These are phyloP conservation scores for Choristoneura rosaceana DNA, from an alignment of 2,888 invertebrate genomes.

Conservation along the genomic window DNA sequence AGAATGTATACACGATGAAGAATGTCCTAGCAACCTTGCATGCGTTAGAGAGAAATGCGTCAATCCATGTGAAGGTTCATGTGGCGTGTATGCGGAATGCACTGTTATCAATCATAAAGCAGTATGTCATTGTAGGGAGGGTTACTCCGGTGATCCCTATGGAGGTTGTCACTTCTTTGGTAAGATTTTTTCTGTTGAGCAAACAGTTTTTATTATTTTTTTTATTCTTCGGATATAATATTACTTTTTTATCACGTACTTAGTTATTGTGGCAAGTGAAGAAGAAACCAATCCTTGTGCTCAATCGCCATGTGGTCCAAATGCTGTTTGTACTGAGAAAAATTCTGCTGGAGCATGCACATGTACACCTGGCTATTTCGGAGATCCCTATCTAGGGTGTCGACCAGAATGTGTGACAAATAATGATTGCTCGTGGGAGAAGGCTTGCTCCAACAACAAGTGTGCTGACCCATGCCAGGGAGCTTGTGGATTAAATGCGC, in stretches of 20 bases:
- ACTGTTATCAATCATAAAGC: constrained; percentile 93
- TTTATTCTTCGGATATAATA: constrained; percentile 5
- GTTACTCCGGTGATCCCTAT: constrained; percentile 94
- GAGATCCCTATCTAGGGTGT: constrained; percentile 94
- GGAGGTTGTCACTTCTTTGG: constrained; percentile 87
- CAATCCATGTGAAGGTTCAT: constrained; percentile 94
- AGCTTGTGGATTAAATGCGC: constrained; percentile 92
- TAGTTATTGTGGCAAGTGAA: constrained; percentile 86
- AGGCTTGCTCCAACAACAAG: constrained; percentile 93
- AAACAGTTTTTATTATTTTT: constrained; percentile 1
- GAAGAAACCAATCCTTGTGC: constrained; percentile 91
- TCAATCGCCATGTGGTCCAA: constrained; percentile 94
- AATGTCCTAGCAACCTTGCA: constrained; percentile 93
- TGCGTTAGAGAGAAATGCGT: constrained; percentile 93
- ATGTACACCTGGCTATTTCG: constrained; percentile 92
- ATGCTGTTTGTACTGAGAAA: constrained; percentile 92
- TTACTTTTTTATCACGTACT: constrained; percentile 39
- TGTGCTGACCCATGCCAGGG: constrained; percentile 94
- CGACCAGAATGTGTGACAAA: constrained; percentile 94
- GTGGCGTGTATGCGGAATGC: constrained; percentile 92
- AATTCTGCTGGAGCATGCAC: constrained; percentile 93
- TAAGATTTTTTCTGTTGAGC: constrained; percentile 52
- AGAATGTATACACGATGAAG: constrained; percentile 93
- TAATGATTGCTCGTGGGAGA: constrained; percentile 91
- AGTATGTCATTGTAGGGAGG: constrained; percentile 91